Conservation (phyloP, 2,888 invertebrate species). For the Oxycera nigricornis region DNA sequence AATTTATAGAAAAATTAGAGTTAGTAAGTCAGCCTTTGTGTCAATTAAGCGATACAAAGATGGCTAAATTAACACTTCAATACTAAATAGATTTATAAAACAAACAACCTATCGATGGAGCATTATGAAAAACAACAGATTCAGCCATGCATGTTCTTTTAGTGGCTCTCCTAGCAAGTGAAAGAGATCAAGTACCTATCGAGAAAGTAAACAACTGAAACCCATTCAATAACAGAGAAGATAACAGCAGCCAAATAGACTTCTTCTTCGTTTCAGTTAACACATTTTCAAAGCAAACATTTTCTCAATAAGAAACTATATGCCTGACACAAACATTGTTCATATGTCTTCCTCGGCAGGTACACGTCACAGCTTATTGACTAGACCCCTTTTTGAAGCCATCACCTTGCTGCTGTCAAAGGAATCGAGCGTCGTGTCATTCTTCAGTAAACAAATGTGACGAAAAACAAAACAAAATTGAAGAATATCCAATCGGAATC, state of each 20-base stretch:
- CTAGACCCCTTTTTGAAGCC: not conserved
- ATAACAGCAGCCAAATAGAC: not conserved
- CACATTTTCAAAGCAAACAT: not conserved
- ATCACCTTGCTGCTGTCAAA: not conserved
- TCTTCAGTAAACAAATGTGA: not conserved
- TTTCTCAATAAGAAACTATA: not conserved
- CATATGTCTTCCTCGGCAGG: not conserved
- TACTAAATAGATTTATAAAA: too few relatives aligned
- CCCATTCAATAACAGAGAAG: constrained; percentile 11
- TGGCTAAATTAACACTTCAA: too few relatives aligned
- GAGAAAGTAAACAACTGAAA: not conserved
- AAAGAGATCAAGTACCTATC: constrained; percentile 22
- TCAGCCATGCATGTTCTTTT: too few relatives aligned
- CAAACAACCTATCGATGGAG: too few relatives aligned
- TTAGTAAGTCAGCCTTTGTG: too few relatives aligned
- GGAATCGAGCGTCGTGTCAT: not conserved
- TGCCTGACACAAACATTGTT: not conserved
- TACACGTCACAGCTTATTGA: not conserved
- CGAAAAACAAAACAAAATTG: not conserved
- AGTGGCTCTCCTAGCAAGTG: too few relatives aligned
- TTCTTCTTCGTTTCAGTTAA: not conserved
- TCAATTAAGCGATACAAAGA: too few relatives aligned
- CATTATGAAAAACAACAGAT: too few relatives aligned
- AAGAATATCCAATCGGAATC: not conserved
- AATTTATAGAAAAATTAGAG: too few relatives aligned